These are phyloP conservation scores for Anguilla obscura DNA, from an alignment of 2,797 vertebrate species.

Conservation along the genomic window DNA sequence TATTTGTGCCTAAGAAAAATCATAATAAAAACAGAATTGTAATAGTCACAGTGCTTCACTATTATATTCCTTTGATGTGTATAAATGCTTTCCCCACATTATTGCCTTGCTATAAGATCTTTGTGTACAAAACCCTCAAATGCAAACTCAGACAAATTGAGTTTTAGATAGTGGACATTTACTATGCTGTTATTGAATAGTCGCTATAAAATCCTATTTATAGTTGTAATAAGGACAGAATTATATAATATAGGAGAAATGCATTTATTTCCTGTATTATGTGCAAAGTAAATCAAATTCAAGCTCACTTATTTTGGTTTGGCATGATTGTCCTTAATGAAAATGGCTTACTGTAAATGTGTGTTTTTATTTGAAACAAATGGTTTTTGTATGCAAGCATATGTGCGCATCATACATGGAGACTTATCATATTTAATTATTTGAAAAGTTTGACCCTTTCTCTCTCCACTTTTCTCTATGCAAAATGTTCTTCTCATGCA, in stretches of 20 bases:
- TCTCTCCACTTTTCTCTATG: no score
- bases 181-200: not conserved
- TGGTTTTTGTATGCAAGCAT: no score
- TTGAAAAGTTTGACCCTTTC: no score
- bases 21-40: not conserved
- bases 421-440: no score
- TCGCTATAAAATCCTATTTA: not conserved
- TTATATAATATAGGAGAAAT: not conserved
- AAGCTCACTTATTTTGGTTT: not conserved
- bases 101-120: not conserved
- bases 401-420: no score
- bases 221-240: not conserved
- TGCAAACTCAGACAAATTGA: not conserved
- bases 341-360: not conserved
- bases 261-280: not conserved
- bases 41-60: not conserved
- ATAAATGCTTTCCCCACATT: no score
- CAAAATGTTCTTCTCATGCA: no score
- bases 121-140: not conserved
- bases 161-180: not conserved
- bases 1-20: not conserved
- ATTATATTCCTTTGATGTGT: not conserved
- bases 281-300: not conserved
- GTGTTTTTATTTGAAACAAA: not conserved
- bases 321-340: not conserved